phyloP scores from a whole-genome alignment of 2,113 vertebrate species.

The Osmerus eperlanus region DNA sequence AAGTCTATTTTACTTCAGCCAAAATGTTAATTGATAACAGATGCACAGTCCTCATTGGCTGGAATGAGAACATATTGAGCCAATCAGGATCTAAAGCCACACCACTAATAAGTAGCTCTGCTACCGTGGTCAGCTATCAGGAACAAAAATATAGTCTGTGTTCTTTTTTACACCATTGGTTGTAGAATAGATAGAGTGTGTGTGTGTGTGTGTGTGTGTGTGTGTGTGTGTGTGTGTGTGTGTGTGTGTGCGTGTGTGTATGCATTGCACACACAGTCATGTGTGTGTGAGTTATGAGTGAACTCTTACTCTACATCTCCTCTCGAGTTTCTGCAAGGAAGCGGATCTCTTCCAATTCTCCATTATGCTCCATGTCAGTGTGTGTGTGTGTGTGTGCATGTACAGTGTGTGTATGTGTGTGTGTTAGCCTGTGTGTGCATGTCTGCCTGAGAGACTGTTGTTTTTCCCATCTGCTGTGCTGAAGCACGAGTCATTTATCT shows the following conservation, averaged over 20 bases:
- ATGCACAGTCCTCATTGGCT: constrained; percentile 34
- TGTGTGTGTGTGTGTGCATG: not conserved
- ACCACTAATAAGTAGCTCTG: constrained; percentile 42
- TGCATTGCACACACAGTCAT: not conserved
- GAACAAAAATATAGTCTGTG: constrained; percentile 10
- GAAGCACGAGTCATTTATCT: constrained; percentile 63
- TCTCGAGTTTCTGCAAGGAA: not conserved
- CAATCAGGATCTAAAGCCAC: constrained; percentile 41
- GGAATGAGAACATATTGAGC: constrained; percentile 29
- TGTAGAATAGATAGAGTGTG: no score
- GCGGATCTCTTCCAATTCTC: not conserved
- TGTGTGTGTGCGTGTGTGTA: not conserved
- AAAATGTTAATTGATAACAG: constrained; percentile 47
- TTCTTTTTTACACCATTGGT: no score
- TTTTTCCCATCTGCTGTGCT: constrained; percentile 56
- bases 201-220: not conserved
- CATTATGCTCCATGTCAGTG: not conserved
- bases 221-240: not conserved
- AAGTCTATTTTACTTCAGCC: not conserved
- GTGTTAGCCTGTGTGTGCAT: not conserved
- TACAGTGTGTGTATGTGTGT: constrained; percentile 1
- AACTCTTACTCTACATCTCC: not conserved
- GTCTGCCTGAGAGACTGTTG: constrained; percentile 35
- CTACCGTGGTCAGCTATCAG: constrained; percentile 38
- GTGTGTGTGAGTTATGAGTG: not conserved